Evolutionary conservation across 2,113 vertebrate genomes (phyloP).

Genomic region (Ardeotis arabs): DNA sequence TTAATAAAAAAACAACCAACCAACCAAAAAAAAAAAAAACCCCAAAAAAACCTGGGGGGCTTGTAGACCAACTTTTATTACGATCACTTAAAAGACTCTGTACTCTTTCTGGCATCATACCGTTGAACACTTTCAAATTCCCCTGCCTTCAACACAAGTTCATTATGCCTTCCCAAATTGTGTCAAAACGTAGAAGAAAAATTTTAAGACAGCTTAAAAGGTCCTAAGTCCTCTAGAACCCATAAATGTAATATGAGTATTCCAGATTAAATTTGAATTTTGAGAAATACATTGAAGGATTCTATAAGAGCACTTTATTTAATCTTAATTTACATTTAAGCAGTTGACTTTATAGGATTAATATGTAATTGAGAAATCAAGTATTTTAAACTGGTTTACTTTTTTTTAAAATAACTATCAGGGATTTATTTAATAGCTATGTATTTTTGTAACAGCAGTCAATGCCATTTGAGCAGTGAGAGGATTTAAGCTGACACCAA

Average conservation of each 20-base stretch:
- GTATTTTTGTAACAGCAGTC: slow-evolving; percentile 4
- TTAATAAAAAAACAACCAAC: not conserved
- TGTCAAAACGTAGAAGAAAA: not conserved
- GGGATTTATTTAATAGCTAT: not conserved
- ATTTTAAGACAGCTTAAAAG: not conserved
- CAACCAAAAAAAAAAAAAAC: too few species aligned
- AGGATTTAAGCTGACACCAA: slow-evolving; percentile 14
- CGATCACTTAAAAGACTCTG: not conserved
- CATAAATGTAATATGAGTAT: not conserved
- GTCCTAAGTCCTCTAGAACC: not conserved
- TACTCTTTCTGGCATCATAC: not conserved
- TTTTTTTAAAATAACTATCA: not conserved
- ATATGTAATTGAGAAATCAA: not conserved
- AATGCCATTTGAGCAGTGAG: not conserved
- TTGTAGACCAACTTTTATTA: not conserved
- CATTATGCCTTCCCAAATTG: not conserved
- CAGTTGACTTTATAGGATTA: not conserved
- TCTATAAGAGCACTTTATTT: not conserved
- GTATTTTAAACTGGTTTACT: not conserved
- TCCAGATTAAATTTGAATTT: not conserved
- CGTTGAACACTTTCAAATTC: not conserved
- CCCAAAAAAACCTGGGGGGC: not conserved
- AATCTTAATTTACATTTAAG: not conserved
- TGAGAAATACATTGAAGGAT: not conserved
- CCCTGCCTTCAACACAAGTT: not conserved